phyloP scores from a whole-genome alignment of 2,888 invertebrate species.

The Choristoneura rosaceana region DNA sequence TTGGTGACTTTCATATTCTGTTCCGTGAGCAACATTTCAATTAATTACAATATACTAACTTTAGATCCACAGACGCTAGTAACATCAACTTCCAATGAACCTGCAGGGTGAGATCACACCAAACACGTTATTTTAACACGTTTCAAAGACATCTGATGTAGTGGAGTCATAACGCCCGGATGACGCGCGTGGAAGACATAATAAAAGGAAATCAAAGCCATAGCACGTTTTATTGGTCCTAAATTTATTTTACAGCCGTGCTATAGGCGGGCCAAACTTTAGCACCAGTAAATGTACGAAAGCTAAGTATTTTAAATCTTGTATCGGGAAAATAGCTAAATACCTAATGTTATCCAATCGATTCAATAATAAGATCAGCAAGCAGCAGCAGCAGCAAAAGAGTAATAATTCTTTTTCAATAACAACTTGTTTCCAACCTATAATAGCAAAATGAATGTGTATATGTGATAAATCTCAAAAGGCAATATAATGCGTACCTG shows the following conservation, averaged over 20 bases:
- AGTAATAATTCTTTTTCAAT: no score
- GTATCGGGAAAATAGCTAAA: background rate
- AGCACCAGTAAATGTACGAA: conserved; percentile 33
- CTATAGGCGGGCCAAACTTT: conserved; percentile 34
- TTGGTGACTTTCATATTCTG: no score
- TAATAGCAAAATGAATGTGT: no score
- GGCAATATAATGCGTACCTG: no score
- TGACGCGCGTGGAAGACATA: conserved; percentile 65
- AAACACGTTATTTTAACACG: conserved; percentile 1
- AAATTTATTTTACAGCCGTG: conserved; percentile 68
- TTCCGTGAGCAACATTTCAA: no score
- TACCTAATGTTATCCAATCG: no score
- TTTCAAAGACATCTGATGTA: conserved; percentile 26
- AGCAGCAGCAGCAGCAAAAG: no score
- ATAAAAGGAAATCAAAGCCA: conserved; percentile 73
- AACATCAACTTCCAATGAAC: background rate
- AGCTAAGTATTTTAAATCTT: conserved; percentile 28
- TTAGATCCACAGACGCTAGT: no score
- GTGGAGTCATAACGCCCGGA: conserved; percentile 41
- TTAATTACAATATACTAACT: no score
- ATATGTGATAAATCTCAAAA: no score
- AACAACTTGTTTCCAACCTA: no score
- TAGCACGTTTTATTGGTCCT: conserved; percentile 68
- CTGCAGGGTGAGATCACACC: background rate
- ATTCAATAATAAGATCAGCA: no score